phyloP scores from a whole-genome alignment of 1,140 invertebrate genomes.

The Ips nitidus region DNA sequence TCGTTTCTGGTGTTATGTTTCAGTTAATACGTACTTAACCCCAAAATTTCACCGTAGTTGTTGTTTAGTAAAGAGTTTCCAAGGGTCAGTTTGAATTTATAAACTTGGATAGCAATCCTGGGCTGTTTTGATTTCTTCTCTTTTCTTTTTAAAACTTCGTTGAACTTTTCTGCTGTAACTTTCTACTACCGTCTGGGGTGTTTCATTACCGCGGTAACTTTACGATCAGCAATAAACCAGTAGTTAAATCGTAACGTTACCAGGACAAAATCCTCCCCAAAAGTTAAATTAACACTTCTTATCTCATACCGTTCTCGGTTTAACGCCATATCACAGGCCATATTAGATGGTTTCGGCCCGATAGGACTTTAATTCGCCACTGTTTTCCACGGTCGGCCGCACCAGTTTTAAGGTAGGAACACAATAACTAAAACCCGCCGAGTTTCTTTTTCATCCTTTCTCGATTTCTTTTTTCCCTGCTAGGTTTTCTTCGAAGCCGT shows the following conservation, averaged over 20 bases:
- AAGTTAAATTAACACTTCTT: constrained; percentile 33
- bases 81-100: too few species aligned
- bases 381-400: constrained; percentile 27
- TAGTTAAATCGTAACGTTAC: background rate
- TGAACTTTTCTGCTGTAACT: too few species aligned
- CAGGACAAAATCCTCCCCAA: background rate
- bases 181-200: too few species aligned
- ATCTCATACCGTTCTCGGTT: constrained; percentile 23
- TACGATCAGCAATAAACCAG: background rate
- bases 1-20: too few species aligned
- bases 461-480: constrained; percentile 15
- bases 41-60: too few species aligned
- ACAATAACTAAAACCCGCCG: constrained; percentile 29
- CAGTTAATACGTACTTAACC: too few species aligned
- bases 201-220: too few species aligned
- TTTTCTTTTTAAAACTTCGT: too few species aligned
- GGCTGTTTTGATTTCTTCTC: too few species aligned
- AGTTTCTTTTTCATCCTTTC: constrained; percentile 14
- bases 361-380: constrained; percentile 29
- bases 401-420: constrained; percentile 22
- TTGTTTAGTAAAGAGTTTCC: too few species aligned
- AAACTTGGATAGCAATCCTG: too few species aligned
- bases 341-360: constrained; percentile 30
- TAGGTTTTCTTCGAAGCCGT: constrained; percentile 6
- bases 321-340: too few species aligned